These are phyloP conservation scores for Prunella himalayana DNA, from an alignment of 2,113 vertebrate genomes.

Conservation along the genomic window DNA sequence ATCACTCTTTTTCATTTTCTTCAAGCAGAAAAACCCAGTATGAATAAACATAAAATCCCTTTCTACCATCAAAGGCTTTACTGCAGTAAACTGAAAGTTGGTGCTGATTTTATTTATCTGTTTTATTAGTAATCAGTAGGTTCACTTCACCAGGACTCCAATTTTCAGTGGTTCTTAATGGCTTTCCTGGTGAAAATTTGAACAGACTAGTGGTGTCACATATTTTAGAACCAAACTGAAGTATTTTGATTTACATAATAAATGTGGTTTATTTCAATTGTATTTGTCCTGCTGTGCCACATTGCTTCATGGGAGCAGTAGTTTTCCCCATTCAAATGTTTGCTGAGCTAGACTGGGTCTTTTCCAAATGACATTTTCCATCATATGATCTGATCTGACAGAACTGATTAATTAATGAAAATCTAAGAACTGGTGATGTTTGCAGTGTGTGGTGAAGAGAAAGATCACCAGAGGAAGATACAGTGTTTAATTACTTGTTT, in stretches of 20 bases:
- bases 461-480: neutral
- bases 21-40: accelerated
- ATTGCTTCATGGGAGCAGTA: neutral
- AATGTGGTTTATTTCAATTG: neutral
- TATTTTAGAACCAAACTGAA: neutral
- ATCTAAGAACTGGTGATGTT: neutral
- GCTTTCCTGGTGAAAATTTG: neutral
- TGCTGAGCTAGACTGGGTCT: neutral
- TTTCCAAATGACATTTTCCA: neutral
- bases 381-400: neutral
- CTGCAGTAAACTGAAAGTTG: neutral
- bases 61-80: neutral
- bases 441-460: neutral
- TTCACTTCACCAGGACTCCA: neutral
- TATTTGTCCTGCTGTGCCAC: neutral
- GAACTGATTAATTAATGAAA: neutral
- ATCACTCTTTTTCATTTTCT: neutral
- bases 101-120: neutral
- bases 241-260: neutral
- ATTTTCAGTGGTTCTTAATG: neutral
- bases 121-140: neutral
- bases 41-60: neutral
- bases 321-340: neutral
- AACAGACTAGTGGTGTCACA: neutral
- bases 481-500: neutral